Base-by-base conservation (phyloP, 2,797 vertebrate species). In the Florisuga fusca region DNA sequence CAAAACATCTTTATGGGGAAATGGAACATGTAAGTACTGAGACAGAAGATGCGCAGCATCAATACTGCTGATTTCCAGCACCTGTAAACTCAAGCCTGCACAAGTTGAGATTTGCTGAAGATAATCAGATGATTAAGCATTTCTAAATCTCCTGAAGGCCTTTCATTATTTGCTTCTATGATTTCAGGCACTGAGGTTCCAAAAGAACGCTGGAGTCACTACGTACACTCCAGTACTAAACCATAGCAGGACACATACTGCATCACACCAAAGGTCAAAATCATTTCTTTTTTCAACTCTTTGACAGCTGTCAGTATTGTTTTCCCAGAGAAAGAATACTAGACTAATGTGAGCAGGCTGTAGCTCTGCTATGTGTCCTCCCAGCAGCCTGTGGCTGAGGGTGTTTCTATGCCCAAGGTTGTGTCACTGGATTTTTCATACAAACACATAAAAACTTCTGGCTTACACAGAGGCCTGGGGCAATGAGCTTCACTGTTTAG, bases 331-430 rank as follows among this genome's bases (percentile, higher is more conserved):
- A 91, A 89, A 67, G 46, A 59, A 6, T 51, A n/a, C 80, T 87
- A 71, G 48, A 68, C 25, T 46, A 53, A 17, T 48, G 15, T 51
- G 54, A 89, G 34, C 48, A 73, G 43, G 15, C 25, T 51, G 8
- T 17, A 53, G 3, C 45, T 78, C 15, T 15, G 4, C 3, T 0
- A 0, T 0, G 0, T 15, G 13, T 67, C 50, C 15, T 77, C 33
- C 23, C 36, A 51, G 38, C 84, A 77, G 53, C 27, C 38, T 71
- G 41, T 76, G 48, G n/a, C 66, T 76, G 61, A 43, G 57, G 34
- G 57, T 6, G 1, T 77, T 72, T 64, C 67, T 87, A 63, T 79
- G 72, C 67, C 82, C 61, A 53, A 53, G 64, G 48, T 29, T 34
- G 15, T 23, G 27, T 61, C 84, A 50, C 41, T 89, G 71, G 36